These are phyloP conservation scores for Cactoblastis cactorum DNA, from an alignment of 2,888 invertebrate genomes.

Conservation along the genomic window DNA sequence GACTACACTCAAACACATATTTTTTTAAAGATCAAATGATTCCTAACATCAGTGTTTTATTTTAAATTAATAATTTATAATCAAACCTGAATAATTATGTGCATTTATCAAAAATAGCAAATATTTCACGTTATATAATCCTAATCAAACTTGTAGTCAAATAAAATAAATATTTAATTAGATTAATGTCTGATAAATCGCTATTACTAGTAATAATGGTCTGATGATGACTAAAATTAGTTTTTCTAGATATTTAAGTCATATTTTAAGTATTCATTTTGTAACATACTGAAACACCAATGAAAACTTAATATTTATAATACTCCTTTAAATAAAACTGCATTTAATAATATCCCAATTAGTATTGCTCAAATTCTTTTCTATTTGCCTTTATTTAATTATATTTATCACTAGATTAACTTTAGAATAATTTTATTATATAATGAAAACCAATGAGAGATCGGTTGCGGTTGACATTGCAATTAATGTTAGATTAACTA, in stretches of 20 bases:
- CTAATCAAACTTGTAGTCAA: too few relatives aligned
- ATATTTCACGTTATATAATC: too few relatives aligned
- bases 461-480: too few relatives aligned
- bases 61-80: too few relatives aligned
- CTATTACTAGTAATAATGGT: too few relatives aligned
- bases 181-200: neutral
- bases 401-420: constrained; percentile 38
- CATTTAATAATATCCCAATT: constrained; percentile 56
- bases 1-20: neutral
- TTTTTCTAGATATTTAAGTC: neutral
- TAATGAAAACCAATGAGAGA: constrained; percentile 31
- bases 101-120: too few relatives aligned
- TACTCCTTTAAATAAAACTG: constrained; percentile 34
- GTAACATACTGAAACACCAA: constrained; percentile 50
- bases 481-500: too few relatives aligned
- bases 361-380: constrained; percentile 58
- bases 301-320: constrained; percentile 52
- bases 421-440: constrained; percentile 31
- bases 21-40: neutral
- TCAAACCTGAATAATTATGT: neutral
- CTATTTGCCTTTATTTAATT: constrained; percentile 31
- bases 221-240: too few relatives aligned
- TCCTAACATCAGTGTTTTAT: neutral
- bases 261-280: constrained; percentile 12
- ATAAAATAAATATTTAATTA: neutral